Percentiles rank a stretch among this genome's conserved stretches.
Conservation (phyloP, 2,888 invertebrate species). For the Lutraria lutraria region DNA sequence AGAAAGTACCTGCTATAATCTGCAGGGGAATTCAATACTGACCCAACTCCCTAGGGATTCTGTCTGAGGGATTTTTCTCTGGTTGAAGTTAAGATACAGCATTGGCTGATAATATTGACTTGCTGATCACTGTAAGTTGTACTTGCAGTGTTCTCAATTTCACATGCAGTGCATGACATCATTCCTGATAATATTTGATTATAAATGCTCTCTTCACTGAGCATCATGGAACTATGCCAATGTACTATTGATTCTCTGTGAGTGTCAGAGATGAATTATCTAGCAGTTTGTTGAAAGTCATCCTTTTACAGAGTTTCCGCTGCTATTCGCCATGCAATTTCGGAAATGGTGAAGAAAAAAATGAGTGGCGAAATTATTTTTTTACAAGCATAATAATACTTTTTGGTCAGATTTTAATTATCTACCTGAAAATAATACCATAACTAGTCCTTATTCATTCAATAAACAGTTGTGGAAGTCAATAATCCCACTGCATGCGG, state of each 20-base stretch:
- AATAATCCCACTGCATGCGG: no score
- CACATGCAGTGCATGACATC: slow-evolving; percentile 19
- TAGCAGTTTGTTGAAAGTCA: background rate
- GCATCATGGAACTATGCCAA: slow-evolving; percentile 4
- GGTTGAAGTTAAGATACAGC: background rate
- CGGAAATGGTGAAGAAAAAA: no score
- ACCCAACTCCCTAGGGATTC: background rate
- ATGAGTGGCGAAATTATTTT: no score
- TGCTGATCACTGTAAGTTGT: background rate
- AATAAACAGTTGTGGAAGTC: no score
- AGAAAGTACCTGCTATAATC: background rate
- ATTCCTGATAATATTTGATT: slow-evolving; percentile 13
- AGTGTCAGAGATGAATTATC: background rate
- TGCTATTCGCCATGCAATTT: no score
- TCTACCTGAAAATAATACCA: no score
- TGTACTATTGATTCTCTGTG: background rate
- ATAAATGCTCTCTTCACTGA: slow-evolving; percentile 1
- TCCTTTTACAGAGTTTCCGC: background rate
- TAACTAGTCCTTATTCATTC: no score
- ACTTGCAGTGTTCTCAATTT: background rate
- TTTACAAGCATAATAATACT: no score
- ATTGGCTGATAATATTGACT: background rate
- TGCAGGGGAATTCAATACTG: background rate
- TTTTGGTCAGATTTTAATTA: no score
- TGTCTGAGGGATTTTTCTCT: background rate